These are phyloP conservation scores for Euleptes europaea DNA, from an alignment of 2,113 vertebrate genomes.

Conservation along the genomic window DNA sequence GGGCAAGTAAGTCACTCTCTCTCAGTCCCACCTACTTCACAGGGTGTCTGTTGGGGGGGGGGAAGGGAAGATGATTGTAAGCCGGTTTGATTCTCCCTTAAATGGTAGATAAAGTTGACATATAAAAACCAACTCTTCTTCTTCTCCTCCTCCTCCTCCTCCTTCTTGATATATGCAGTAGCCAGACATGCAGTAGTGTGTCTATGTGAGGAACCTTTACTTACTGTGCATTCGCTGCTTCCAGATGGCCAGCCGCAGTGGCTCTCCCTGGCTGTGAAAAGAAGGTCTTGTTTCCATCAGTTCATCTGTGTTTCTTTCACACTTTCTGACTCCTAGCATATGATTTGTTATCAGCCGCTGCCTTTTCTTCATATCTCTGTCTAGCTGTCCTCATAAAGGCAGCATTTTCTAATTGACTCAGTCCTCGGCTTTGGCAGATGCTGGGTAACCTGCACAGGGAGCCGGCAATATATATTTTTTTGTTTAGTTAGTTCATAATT, in stretches of 20 bases:
- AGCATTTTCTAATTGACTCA: not conserved
- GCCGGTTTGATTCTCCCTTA: too few species aligned
- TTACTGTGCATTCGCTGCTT: accelerated
- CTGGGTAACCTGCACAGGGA: slow-evolving; percentile 15
- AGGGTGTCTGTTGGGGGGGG: too few species aligned
- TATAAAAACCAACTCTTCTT: too few species aligned
- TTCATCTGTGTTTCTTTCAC: not conserved
- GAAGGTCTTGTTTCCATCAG: accelerated
- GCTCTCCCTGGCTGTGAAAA: not conserved
- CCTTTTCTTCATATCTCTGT: not conserved
- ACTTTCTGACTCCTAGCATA: not conserved
- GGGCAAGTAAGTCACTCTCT: too few species aligned
- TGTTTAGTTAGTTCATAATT: slow-evolving; percentile 53
- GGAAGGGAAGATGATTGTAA: too few species aligned
- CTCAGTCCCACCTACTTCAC: too few species aligned
- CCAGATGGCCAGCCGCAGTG: accelerated
- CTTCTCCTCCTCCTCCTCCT: too few species aligned
- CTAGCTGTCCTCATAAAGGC: not conserved
- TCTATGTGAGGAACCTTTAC: not conserved
- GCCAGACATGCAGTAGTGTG: not conserved
- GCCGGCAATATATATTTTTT: slow-evolving; percentile 43
- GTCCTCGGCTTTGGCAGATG: slow-evolving; percentile 35
- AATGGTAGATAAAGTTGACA: too few species aligned
- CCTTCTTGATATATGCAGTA: too few species aligned
- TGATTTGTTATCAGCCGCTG: not conserved